Evolutionary conservation across 92 coral and sea anemone genomes (phyloP).

Genomic region (Pocillopora meandrina): DNA sequence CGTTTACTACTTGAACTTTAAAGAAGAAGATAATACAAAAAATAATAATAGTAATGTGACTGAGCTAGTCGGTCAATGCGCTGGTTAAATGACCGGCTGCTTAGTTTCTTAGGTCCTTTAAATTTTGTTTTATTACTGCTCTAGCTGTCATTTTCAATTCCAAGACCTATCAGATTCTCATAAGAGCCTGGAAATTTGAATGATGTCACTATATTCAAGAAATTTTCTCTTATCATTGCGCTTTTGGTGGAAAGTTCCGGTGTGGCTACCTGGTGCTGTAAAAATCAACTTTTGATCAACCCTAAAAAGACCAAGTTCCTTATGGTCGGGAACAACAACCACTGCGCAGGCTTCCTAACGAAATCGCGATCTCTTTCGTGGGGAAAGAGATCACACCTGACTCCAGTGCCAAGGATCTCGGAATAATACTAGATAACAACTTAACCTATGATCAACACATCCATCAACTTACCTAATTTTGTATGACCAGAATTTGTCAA

Average conservation of each 20-base stretch:
- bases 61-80: background rate
- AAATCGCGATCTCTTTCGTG: background rate
- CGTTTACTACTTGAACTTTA: too few species aligned
- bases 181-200: constrained; percentile 20
- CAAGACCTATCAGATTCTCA: constrained; percentile 22
- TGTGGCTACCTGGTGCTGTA: background rate
- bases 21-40: too few species aligned
- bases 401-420: background rate
- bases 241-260: constrained; percentile 38
- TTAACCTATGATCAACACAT: constrained; percentile 42
- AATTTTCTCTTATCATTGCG: constrained; percentile 26
- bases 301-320: constrained; percentile 51
- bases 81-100: constrained; percentile 21
- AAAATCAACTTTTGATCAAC: constrained; percentile 41
- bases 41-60: too few species aligned
- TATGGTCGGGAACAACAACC: constrained; percentile 33
- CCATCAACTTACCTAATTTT: background rate
- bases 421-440: constrained; percentile 34
- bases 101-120: constrained; percentile 19
- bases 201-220: constrained; percentile 37
- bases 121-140: background rate
- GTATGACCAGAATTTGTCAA: background rate
- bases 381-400: constrained; percentile 41
- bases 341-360: background rate
- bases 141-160: constrained; percentile 28